Evolutionary conservation across 2,888 invertebrate species (phyloP), one percentile per base, ranked within the genome.

Genomic region (Osedax fenrisi): DNA sequence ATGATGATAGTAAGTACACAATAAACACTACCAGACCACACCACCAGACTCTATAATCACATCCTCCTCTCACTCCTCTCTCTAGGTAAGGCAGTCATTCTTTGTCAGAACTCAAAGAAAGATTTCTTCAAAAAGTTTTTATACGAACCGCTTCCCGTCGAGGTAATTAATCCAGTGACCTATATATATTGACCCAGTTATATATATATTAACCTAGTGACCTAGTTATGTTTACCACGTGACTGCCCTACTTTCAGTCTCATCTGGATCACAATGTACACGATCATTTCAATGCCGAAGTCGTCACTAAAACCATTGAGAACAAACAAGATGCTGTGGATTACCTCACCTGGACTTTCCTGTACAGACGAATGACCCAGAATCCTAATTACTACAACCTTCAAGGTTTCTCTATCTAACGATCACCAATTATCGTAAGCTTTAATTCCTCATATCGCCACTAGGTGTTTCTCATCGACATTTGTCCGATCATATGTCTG

Each of bases 241-340:
- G n/a, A n/a, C n/a, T n/a, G n/a, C n/a, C n/a, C 22, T 67, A 64
- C 67, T 75, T 79, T 74, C 81, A 90, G 89, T 96, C 95, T 78
- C 97, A 98, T 85, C 86, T 99, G 80, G 97, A 99, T 87, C 97
- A 97, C 82, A 89, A 94, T 77, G 88, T 99, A 1, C 97, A 98
- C 85, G 98, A 99, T 86, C 98, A 99, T 86, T 94, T 99, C 85
- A 99, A 98, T 86, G 98, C 98, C 0, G 98, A 99, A 86, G 95
- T 99, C 75, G 97, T 99, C 0, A 98, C 98, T 0, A 97, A 97
- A 85, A 98, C 97, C 0, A 94, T 99, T 80, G 98, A 98, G 86
- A 98, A 98, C 87, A 99, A 99, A 83, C 98, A 99, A 84, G 98
- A 99, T 83, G 97, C 97, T 0, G 97, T 99, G 0, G 98, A 99